Base-by-base conservation (phyloP, 2,113 vertebrate genomes). In the Cynocephalus volans region DNA sequence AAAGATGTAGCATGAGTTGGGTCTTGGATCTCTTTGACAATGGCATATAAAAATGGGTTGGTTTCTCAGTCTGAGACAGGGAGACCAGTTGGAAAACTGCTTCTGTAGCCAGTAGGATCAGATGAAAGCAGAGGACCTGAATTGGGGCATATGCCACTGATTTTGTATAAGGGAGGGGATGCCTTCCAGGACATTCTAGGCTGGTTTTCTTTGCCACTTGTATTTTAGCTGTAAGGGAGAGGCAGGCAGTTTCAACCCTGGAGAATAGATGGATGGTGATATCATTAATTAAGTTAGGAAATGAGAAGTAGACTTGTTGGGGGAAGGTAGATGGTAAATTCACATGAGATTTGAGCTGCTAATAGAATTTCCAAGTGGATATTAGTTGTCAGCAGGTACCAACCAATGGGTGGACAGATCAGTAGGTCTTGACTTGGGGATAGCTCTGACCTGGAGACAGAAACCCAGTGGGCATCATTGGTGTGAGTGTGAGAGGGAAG, bases 311-410 rank as follows among this genome's bases (percentile, higher is more conserved):
- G 17, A 50, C 76, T 82, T 93, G 65, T 33, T 80, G 45, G 24
- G 26, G 11, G 21, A 76, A 75, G 64, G 54, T 33, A 94, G 21
- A 67, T 41, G 17, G 58, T 69, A 60, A 60, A 7, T 65, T 82
- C 67, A 26, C 48, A 3, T 76, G 70, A 69, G 31, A 60, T 65
- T 70, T 70, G 58, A 90, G 28, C 56, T 58, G 21, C 48, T 70
- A 12, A 13, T 64, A 76, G 94, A 50, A 89, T 85, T 92, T 95
- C 83, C 19, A 58, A 79, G 87, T 50, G 8, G n/a, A 26, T 56
- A 33, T 82, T 48, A n/a, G 7, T 70, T 86, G 33, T 67, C 92
- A 24, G 26, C 41, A 54, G 36, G 86, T 72, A 54, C 60, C 72
- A 58, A 54, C 60, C 72, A 58, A 17, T 3, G 4, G 33, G 11